Evolutionary conservation across 1,140 invertebrate species (phyloP), one percentile per base, ranked within the genome.

Genomic region (Rhagoletis zephyria): DNA sequence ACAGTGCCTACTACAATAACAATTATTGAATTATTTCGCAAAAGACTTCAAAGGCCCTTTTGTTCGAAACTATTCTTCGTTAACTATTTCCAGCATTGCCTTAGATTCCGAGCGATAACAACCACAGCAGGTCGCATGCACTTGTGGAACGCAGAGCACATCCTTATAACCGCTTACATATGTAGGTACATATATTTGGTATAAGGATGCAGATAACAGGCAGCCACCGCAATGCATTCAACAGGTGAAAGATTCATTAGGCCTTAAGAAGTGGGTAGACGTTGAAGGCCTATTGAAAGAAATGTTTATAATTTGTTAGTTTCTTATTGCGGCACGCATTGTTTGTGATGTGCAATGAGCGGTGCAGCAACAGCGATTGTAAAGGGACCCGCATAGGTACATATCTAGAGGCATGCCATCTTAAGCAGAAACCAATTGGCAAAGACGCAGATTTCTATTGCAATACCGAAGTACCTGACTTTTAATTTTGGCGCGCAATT

Each of bases 221-320:
- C 65, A 67, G 67, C 67, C 67, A 74, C 67, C 67, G 67, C 67
- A 74, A 6, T 74, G 42, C 67, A 74, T 48, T 74, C 67, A 74
- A 74, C 67, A 74, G 67, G 67, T 74, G 67, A 74, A 74, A 74
- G 67, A 74, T 74, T 74, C 67, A 74, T 48, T 74, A 74, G 67
- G 67, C 67, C 45, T 45, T 48, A 14, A 42, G 42, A 74, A 74
- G 5, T 74, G 40, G 4, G 4, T 45, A n/a, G 67, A 48, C 45
- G 45, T 74, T 74, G 40, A 2, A 10, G 30, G 30, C 16, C 40
- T 67, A 40, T 3, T 2, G 2, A 67, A 67, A 42, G 30, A 40
- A 6, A 67, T 67, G 19, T 67, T 74, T 16, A 10, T 16, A 74
- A 74, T 74, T 74, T 74, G 67, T 74, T 74, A 4, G 5, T 42